Conservation (phyloP, 2,888 invertebrate species). For the Nephrotoma guestfalica region DNA sequence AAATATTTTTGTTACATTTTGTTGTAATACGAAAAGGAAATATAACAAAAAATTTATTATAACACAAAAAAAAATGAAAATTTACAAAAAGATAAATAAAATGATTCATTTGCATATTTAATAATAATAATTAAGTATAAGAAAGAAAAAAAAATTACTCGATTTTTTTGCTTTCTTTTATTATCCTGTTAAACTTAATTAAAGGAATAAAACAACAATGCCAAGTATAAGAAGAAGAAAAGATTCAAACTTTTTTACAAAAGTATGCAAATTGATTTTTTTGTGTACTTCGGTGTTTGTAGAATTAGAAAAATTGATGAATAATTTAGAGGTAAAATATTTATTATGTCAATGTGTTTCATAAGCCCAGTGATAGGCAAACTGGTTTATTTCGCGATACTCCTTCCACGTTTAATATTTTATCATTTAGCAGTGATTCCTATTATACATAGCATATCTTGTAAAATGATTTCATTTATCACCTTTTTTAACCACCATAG, state of each 20-base stretch:
- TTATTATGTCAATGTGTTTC: background rate
- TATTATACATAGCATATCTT: too few relatives aligned
- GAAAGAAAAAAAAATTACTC: background rate
- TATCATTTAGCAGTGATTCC: too few relatives aligned
- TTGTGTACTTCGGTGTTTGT: background rate
- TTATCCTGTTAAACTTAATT: background rate
- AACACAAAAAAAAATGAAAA: background rate
- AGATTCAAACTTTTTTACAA: background rate
- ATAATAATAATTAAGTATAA: background rate
- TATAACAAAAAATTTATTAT: background rate
- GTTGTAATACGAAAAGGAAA: background rate
- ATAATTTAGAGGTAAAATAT: background rate
- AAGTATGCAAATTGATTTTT: background rate
- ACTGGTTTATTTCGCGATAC: too few relatives aligned
- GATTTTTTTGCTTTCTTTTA: background rate
- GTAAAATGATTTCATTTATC: too few relatives aligned
- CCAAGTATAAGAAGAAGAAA: background rate
- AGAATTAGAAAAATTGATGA: background rate
- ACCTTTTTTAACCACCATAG: too few relatives aligned
- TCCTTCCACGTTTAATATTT: too few relatives aligned
- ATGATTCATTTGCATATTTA: background rate
- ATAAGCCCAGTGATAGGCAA: too few relatives aligned
- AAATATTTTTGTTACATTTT: background rate
- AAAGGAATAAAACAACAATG: background rate
- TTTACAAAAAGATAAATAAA: background rate